phyloP scores from a whole-genome alignment of 2,888 invertebrate genomes.

The Malthinus flaveolus region DNA sequence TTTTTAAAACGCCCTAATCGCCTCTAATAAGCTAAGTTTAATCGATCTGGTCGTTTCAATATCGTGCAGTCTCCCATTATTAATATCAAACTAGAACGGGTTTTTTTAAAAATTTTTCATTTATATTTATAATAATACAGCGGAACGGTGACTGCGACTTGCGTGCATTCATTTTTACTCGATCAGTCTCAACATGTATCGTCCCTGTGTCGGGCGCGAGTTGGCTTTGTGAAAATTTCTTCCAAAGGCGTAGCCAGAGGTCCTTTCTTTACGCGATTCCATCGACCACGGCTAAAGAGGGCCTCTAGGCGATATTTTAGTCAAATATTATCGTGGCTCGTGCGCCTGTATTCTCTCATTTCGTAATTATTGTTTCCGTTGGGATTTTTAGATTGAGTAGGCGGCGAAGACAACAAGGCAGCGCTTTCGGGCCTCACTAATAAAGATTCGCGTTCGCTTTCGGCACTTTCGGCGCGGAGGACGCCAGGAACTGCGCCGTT shows the following conservation, averaged over 20 bases:
- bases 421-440: constrained; percentile 60
- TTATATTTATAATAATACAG: constrained; percentile 17
- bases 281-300: constrained; percentile 63
- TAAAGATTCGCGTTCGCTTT: constrained; percentile 64
- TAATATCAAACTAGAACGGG: neutral
- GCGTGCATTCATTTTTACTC: constrained; percentile 16
- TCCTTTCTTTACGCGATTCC: constrained; percentile 56
- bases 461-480: constrained; percentile 52
- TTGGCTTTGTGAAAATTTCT: constrained; percentile 54
- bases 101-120: too few relatives aligned
- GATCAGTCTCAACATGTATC: constrained; percentile 46
- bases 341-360: constrained; percentile 69
- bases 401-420: constrained; percentile 50
- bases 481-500: constrained; percentile 63
- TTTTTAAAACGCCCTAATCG: constrained; percentile 21
- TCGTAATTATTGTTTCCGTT: constrained; percentile 81
- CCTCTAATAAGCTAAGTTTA: constrained; percentile 26
- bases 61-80: neutral
- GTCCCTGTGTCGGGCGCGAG: constrained; percentile 46
- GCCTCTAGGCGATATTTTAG: constrained; percentile 77
- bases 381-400: constrained; percentile 56
- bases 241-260: constrained; percentile 56
- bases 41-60: constrained; percentile 14
- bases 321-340: constrained; percentile 63
- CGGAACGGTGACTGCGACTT: constrained; percentile 26